Conservation (phyloP, 2,888 invertebrate genomes). For the Rhodophaea formosa region DNA sequence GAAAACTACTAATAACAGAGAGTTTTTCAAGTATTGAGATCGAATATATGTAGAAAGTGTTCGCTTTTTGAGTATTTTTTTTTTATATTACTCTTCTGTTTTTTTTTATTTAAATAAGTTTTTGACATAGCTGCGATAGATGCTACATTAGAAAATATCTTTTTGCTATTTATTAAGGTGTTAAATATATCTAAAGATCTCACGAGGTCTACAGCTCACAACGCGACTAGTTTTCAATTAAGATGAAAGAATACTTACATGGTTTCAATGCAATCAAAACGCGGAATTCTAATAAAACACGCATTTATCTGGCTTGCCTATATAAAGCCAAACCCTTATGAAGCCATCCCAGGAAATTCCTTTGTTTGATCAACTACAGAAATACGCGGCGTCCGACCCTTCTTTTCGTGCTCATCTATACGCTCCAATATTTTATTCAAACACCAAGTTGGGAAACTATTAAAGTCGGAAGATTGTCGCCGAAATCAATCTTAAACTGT, state of each 20-base stretch:
- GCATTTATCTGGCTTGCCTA: neutral
- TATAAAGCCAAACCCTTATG: constrained; percentile 1
- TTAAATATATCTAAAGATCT: too few species aligned
- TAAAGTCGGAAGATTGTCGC: constrained; percentile 39
- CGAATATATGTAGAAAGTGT: too few species aligned
- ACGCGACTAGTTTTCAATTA: neutral
- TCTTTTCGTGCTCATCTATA: constrained; percentile 25
- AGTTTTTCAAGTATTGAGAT: too few species aligned
- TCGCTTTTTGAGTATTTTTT: too few species aligned
- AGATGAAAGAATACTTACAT: neutral
- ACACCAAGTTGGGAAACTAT: constrained; percentile 39
- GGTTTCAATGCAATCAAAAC: neutral
- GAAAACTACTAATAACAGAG: too few species aligned
- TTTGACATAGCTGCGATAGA: too few species aligned
- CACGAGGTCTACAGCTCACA: too few species aligned
- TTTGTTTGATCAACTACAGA: constrained; percentile 16
- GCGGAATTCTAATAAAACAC: neutral
- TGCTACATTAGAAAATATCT: too few species aligned
- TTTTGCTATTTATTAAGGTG: too few species aligned
- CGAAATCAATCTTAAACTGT: constrained; percentile 51
- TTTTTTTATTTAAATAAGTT: too few species aligned
- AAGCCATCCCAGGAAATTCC: constrained; percentile 8
- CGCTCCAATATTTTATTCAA: constrained; percentile 41
- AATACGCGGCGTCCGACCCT: constrained; percentile 8
- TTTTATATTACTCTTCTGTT: too few species aligned